Percentiles rank a stretch among this genome's conserved stretches.
Evolutionary conservation across 2,888 invertebrate species (phyloP).

Genomic region (Chesias legatella): DNA sequence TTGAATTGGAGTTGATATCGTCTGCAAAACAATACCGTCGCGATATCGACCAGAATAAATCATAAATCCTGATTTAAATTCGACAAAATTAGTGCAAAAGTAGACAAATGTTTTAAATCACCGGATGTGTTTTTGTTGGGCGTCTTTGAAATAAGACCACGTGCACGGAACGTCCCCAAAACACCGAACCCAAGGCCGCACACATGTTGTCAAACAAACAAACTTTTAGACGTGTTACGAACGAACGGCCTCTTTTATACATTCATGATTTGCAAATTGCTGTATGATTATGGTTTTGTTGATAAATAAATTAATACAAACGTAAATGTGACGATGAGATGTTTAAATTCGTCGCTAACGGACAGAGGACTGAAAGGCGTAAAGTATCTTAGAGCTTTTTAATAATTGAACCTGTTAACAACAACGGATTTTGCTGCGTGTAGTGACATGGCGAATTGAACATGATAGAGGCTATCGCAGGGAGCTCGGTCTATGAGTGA

Average conservation of each 20-base stretch:
- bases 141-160: slow-evolving; percentile 41
- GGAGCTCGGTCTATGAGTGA: slow-evolving; percentile 72
- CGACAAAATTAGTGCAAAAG: slow-evolving; percentile 6
- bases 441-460: slow-evolving; percentile 66
- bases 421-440: slow-evolving; percentile 15
- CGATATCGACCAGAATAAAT: slow-evolving; percentile 5
- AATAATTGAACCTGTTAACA: slow-evolving; percentile 5
- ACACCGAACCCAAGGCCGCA: slow-evolving; percentile 49
- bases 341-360: background rate
- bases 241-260: slow-evolving; percentile 31
- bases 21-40: slow-evolving; percentile 14
- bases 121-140: slow-evolving; percentile 44
- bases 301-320: background rate
- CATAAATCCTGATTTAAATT: slow-evolving; percentile 6
- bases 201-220: slow-evolving; percentile 50
- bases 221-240: slow-evolving; percentile 30
- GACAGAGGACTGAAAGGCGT: too few relatives aligned
- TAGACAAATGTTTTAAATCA: slow-evolving; percentile 21
- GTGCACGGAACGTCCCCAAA: slow-evolving; percentile 47
- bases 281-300: slow-evolving; percentile 7
- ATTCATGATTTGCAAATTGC: slow-evolving; percentile 25
- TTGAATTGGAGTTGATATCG: slow-evolving; percentile 19
- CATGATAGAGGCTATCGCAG: slow-evolving; percentile 68
- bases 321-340: slow-evolving; percentile 2
- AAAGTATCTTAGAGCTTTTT: background rate